A percentile compares a stretch with the other conserved stretches of the same genome.
Conservation (phyloP, 2,113 vertebrate genomes). For the Rhinopomastus cyanomelas region DNA sequence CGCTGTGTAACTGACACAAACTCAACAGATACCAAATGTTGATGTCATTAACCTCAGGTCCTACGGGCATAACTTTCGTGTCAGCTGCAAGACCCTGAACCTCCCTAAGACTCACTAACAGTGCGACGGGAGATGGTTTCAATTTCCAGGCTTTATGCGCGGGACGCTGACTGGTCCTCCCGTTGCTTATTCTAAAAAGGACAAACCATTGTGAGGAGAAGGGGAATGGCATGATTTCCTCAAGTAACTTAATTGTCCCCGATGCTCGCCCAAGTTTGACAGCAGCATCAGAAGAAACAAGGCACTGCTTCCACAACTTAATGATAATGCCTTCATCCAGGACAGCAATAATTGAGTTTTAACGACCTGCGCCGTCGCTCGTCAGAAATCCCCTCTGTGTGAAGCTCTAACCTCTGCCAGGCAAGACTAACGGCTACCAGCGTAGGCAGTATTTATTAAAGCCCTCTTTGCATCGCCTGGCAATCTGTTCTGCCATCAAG, state of each 20-base stretch:
- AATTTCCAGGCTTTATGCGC: neutral
- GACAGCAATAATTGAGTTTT: constrained; percentile 73
- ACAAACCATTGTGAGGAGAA: constrained; percentile 20
- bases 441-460: constrained; percentile 82
- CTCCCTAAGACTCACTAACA: neutral
- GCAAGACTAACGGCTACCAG: constrained; percentile 75
- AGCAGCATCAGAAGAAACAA: constrained; percentile 42
- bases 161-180: neutral
- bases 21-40: no score
- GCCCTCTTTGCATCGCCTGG: constrained; percentile 72
- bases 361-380: constrained; percentile 62
- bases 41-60: neutral
- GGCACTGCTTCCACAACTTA: constrained; percentile 41
- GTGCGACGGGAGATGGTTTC: neutral
- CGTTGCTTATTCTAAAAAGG: constrained; percentile 28
- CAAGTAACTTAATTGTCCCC: constrained; percentile 52
- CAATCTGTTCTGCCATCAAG: constrained; percentile 80
- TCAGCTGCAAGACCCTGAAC: neutral
- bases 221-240: constrained; percentile 38
- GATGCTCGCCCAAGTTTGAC: constrained; percentile 31
- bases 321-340: constrained; percentile 50
- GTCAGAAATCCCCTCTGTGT: constrained; percentile 73
- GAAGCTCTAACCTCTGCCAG: constrained; percentile 66
- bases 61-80: neutral
- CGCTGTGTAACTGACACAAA: no score